phyloP scores from a whole-genome alignment of 1,140 invertebrate species.

The Philopotamus ludificatus region DNA sequence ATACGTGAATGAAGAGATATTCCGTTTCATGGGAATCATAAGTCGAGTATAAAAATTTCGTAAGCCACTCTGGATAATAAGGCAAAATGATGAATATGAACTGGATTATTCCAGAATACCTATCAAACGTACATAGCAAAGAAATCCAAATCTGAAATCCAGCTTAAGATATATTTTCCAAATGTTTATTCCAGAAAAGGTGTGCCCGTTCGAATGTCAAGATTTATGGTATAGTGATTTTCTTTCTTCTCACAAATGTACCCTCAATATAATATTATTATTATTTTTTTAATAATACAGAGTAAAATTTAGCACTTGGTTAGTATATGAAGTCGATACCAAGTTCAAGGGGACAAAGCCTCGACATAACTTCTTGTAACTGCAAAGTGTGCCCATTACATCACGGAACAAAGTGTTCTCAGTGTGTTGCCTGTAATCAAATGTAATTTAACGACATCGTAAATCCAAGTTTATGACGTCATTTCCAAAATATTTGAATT shows the following conservation, averaged over 20 bases:
- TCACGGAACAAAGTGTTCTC: constrained; percentile 1
- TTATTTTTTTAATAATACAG: no score
- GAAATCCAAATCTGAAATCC: constrained; percentile 1
- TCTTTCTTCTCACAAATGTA: no score
- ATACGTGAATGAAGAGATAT: no score
- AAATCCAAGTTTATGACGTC: constrained; percentile 15
- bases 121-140: not conserved
- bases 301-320: no score
- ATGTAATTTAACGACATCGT: constrained; percentile 23
- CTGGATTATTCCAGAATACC: not conserved
- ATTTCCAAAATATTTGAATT: constrained; percentile 12
- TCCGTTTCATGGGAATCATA: not conserved
- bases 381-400: constrained; percentile 28
- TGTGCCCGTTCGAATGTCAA: constrained; percentile 5
- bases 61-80: not conserved
- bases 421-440: constrained; percentile 27
- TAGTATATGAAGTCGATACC: constrained; percentile 10
- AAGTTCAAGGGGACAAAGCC: constrained; percentile 1
- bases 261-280: no score
- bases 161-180: constrained; percentile 11
- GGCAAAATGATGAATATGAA: not conserved
- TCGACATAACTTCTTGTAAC: constrained; percentile 25
- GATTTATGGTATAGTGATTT: no score
- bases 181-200: constrained; percentile 9
- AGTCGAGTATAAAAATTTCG: not conserved